phyloP scores from a whole-genome alignment of 2,888 invertebrate species.

The Ornithoptera alexandrae region DNA sequence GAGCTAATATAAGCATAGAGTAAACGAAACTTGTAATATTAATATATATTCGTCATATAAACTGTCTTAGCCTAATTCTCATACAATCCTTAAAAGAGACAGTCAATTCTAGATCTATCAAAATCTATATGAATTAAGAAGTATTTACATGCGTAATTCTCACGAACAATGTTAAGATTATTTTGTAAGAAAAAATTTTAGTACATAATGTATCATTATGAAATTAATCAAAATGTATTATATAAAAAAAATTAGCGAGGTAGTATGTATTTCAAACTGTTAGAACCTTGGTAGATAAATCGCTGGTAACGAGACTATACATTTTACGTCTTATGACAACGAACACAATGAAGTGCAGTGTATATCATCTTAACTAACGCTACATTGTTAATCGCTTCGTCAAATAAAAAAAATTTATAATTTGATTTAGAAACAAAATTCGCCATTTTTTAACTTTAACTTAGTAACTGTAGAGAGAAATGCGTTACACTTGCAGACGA shows the following conservation, averaged over 20 bases:
- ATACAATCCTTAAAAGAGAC: neutral
- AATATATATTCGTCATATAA: neutral
- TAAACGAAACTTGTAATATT: neutral
- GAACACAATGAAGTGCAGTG: no score
- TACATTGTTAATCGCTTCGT: neutral
- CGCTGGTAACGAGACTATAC: no score
- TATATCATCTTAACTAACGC: no score
- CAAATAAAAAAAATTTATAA: neutral
- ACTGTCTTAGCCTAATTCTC: neutral
- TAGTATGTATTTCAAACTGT: neutral
- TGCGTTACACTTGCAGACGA: conserved; percentile 3
- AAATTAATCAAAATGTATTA: neutral
- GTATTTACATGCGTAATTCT: neutral
- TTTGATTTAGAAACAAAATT: neutral
- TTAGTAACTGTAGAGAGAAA: conserved; percentile 2
- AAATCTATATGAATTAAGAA: neutral
- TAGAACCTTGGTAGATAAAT: neutral
- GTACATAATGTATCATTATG: no score
- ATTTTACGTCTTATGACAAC: no score
- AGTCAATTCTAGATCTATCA: neutral
- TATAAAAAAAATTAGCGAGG: no score
- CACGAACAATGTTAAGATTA: no score
- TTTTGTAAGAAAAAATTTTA: no score
- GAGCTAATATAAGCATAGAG: conserved; percentile 2
- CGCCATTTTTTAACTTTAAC: neutral